Base-by-base conservation (phyloP, 64 coral and sea anemone species). In the Pocillopora verrucosa region DNA sequence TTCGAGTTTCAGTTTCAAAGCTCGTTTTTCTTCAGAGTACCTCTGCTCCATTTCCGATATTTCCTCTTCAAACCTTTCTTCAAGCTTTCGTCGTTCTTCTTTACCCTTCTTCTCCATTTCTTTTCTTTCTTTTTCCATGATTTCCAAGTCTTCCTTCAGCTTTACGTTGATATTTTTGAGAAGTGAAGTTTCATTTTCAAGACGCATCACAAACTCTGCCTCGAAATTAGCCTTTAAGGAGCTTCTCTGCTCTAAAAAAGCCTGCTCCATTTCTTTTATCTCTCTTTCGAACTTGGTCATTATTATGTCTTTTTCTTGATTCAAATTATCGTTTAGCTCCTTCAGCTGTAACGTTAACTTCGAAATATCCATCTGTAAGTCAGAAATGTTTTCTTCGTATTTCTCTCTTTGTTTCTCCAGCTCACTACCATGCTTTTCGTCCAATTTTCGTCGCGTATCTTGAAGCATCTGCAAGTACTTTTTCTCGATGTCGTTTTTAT, bases 401-500 rank as follows among this genome's bases (percentile, higher is more conserved):
- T 83, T 91, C 16, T 89, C 80, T 24, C 92, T 92, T 45, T 99
- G 97, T 76, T 93, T 90, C 37, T 61, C 76, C 57, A 99, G 82
- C 76, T 99, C 93, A 15, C 65, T 64, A 24, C 88, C 78, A 79
- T 93, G 88, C 36, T 93, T 93, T 34, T 74, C 78, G 34, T 95
- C 91, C 19, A 88, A 30, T 51, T 93, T 95, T 56, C 85, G 84
- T 68, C 92, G 91, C 1, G 84, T 59, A 1, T 95, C 94, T 13
- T 99, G 95, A n/a, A 94, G 57, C 10, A 77, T 36, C 67, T 93
- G 90, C 45, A 91, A 78, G 16, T 91, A 88, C 38, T 82, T 64
- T 75, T 99, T 99, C 35, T 99, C 97, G 17, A 79, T 90, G 51
- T 99, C 97, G 86, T 95, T 99, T 93, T 82, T 90, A 36, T 95